Base-by-base conservation (phyloP, 2,888 invertebrate species). In the Amphipoea oculea region DNA sequence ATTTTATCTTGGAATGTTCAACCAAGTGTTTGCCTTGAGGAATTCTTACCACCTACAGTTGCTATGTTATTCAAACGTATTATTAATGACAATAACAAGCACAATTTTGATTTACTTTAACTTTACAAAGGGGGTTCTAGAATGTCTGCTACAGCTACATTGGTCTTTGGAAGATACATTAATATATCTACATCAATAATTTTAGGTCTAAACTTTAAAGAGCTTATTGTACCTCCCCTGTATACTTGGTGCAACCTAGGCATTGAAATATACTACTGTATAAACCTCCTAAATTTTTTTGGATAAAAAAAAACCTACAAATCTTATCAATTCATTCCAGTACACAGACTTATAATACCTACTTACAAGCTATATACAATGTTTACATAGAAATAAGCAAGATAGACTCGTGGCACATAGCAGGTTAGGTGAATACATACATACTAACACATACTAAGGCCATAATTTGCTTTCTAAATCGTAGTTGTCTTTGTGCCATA, bases 281-380 rank as follows among this genome's bases (percentile, higher is more conserved):
- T 36, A 45, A 29, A 79, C 20, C 36, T 63, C 36, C 23, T 14
- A 14, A 5, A 63, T 78, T 71, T 51, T 75, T 79, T 67, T n/a
- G 7, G 14, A 48, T 40, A 60, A 73, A 63, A 71, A 48, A n/a
- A 73, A 2, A 48, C 11, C 36, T 40, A n/a, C 5, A 48, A 57
- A 72, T 40, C 45, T 23, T 69, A 72, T 72, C 20, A 78, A 63
- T 63, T 62, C 2, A 63, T 73, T 74, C 17, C 70, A 67, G 66
- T 83, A 69, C 29, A 60, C 75, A 81, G 20, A 68, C 71, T 86
- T 86, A 86, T 20, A 71, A 66, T 82, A 66, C 17, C 14, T 74
- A 74, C 68, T 79, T 85, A 81, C 17, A 57, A 60, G 54, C 63
- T 84, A 84, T 84, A 86, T 84, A 87, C 88, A 87, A 74, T 77